These are phyloP conservation scores for Myripristis jacobus DNA, from an alignment of 2,797 vertebrate genomes.

Conservation along the genomic window DNA sequence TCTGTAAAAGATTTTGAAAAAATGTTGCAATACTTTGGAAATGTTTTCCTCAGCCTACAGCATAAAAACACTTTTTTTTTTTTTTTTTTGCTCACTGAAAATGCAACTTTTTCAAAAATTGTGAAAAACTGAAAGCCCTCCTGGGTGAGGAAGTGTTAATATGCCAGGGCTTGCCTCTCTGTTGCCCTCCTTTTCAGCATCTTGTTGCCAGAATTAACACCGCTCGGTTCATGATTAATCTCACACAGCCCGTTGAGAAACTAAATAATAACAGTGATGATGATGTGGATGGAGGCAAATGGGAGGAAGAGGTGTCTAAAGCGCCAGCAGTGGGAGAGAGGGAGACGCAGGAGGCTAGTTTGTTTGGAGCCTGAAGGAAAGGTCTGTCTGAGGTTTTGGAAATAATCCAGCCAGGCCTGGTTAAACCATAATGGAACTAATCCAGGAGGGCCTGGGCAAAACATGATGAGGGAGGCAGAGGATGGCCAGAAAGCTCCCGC, in stretches of 20 bases:
- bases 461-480: neutral
- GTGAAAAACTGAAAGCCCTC: neutral
- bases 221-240: neutral
- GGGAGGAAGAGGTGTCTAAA: neutral
- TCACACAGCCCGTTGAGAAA: neutral
- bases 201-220: conserved; percentile 1
- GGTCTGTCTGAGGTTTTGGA: conserved; percentile 1
- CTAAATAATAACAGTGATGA: neutral
- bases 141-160: neutral
- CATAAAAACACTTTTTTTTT: neutral
- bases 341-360: neutral
- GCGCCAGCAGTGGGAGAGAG: neutral
- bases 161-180: neutral
- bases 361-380: conserved; percentile 8
- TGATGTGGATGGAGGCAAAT: conserved; percentile 1
- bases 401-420: conserved; percentile 16
- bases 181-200: neutral
- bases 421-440: conserved; percentile 9
- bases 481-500: conserved; percentile 3
- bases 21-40: neutral
- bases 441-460: conserved; percentile 9
- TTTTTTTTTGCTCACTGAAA: too few relatives aligned
- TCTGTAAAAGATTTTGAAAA: too few relatives aligned
- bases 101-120: neutral
- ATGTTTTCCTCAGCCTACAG: neutral